phyloP scores from a whole-genome alignment of 2,797 vertebrate species.

The Muraenolepis orangiensis region DNA sequence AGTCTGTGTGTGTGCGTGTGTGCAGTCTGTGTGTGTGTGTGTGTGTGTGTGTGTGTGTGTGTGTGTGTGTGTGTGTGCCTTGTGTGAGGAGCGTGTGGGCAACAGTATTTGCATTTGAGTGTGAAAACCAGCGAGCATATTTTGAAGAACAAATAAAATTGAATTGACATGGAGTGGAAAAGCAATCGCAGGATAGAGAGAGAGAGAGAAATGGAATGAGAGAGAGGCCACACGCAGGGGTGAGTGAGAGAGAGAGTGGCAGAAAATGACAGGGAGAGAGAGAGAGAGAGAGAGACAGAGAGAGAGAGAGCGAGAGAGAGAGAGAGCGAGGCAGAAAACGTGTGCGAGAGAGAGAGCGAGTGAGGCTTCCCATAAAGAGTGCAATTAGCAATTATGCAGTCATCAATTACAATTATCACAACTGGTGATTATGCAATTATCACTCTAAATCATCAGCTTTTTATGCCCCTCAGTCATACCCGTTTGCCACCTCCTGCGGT shows the following conservation, averaged over 20 bases:
- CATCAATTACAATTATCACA: conserved; percentile 79
- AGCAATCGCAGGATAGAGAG: conserved; percentile 26
- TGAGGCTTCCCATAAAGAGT: conserved; percentile 70
- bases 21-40: conserved; percentile 11
- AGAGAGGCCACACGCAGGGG: conserved; percentile 31
- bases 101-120: conserved; percentile 6
- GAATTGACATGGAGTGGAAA: conserved; percentile 38
- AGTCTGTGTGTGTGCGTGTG: conserved; percentile 3
- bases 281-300: conserved; percentile 20
- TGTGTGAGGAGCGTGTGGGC: conserved; percentile 10
- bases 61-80: conserved; percentile 8
- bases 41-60: conserved; percentile 8
- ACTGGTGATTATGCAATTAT: conserved; percentile 81
- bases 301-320: conserved; percentile 29
- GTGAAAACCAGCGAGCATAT: conserved; percentile 30
- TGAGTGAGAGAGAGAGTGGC: conserved; percentile 8
- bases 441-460: conserved; percentile 72
- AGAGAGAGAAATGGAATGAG: conserved; percentile 27
- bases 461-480: conserved; percentile 56
- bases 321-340: conserved; percentile 51
- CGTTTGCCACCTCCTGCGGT: conserved; percentile 65
- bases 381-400: conserved; percentile 73
- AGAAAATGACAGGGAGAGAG: conserved; percentile 39
- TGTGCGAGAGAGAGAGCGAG: conserved; percentile 42
- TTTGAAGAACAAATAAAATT: conserved; percentile 38